A percentile compares a stretch with the other conserved stretches of the same genome.
phyloP scores from a whole-genome alignment of 1,140 invertebrate genomes.

The Trichoplusia ni region DNA sequence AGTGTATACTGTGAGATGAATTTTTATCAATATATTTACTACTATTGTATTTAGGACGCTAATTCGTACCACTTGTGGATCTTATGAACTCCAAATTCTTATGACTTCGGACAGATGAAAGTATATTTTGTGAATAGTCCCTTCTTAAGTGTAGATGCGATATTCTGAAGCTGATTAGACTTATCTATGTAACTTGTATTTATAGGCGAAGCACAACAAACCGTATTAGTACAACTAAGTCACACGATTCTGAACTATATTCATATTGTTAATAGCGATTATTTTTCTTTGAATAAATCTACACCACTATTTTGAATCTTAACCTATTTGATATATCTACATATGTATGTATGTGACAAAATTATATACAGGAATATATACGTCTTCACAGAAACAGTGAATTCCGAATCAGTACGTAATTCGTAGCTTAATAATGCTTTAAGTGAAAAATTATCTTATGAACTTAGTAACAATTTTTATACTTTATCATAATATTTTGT shows the following conservation, averaged over 20 bases:
- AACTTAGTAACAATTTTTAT: constrained; percentile 68
- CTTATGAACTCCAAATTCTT: constrained; percentile 79
- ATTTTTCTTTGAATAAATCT: not conserved
- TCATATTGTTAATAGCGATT: constrained; percentile 6
- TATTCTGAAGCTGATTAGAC: constrained; percentile 52
- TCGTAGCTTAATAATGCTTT: constrained; percentile 74
- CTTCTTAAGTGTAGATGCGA: constrained; percentile 63
- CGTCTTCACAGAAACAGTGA: constrained; percentile 11
- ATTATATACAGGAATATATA: constrained; percentile 20
- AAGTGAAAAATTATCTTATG: constrained; percentile 77
- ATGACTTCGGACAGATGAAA: constrained; percentile 75
- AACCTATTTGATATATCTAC: constrained; percentile 2
- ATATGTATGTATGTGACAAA: not conserved
- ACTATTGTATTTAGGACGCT: constrained; percentile 67
- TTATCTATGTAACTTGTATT: constrained; percentile 46
- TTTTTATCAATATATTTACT: constrained; percentile 75
- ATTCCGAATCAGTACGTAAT: constrained; percentile 38
- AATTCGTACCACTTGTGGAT: constrained; percentile 71
- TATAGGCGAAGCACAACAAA: constrained; percentile 23
- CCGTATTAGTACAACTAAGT: constrained; percentile 19
- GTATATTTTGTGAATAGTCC: constrained; percentile 75
- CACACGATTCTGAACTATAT: not conserved
- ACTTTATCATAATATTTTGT: constrained; percentile 65
- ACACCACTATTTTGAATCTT: constrained; percentile 2
- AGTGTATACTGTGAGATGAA: constrained; percentile 65